phyloP scores from a whole-genome alignment of 2,797 vertebrate species.

The Aselliscus stoliczkanus region DNA sequence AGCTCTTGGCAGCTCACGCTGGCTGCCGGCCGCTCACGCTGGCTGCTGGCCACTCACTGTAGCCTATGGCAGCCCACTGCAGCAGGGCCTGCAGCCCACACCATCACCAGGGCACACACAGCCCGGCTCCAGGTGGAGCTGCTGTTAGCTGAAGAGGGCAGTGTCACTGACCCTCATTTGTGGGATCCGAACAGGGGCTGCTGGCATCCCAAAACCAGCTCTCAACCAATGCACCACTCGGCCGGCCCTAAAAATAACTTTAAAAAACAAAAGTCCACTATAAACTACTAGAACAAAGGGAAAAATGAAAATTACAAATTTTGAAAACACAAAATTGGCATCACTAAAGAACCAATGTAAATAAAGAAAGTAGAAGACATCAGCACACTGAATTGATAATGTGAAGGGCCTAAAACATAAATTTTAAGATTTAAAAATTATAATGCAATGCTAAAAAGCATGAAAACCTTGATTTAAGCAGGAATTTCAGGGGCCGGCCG shows the following conservation, averaged over 20 bases:
- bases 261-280: background rate
- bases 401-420: background rate
- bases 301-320: constrained; percentile 1
- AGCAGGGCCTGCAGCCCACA: no score
- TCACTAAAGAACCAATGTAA: background rate
- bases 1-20: no score
- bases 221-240: no score
- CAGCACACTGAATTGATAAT: background rate
- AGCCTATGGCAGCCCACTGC: no score
- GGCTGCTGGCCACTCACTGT: no score
- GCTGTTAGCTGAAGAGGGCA: no score
- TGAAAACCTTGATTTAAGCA: background rate
- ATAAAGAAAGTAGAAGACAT: background rate
- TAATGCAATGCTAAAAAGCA: background rate
- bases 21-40: no score
- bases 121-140: no score
- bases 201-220: no score
- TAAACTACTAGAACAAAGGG: background rate
- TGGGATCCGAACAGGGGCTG: no score
- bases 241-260: constrained; percentile 18
- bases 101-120: no score
- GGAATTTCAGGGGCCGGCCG: background rate
- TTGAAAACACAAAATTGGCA: background rate
- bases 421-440: constrained; percentile 10
- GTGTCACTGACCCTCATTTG: no score